Base-by-base conservation (phyloP, 2,888 invertebrate genomes). In the Eupithecia insigniata region DNA sequence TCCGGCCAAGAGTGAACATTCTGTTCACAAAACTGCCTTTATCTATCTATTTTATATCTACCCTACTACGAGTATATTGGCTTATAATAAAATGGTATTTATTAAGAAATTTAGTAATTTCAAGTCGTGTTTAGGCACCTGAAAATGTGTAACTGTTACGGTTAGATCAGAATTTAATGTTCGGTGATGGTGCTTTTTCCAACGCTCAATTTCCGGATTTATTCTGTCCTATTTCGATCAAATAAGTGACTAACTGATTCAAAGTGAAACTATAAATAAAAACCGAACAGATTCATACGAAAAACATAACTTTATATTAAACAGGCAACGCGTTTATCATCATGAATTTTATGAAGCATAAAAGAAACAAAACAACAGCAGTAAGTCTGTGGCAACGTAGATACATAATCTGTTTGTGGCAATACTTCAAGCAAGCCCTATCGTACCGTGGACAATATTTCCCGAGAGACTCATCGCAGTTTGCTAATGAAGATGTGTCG, bases 401-500 rank as follows among this genome's bases (percentile, higher is more conserved):
- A n/a, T n/a, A 5, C 0, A n/a, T 51, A 70, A 70, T 70, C 67
- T 67, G 60, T 69, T 70, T 69, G 69, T 51, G 69, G 61, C 43
- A 69, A 68, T 58, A 68, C 68, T 75, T 66, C 28, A 55, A 60
- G 70, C 39, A 55, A 71, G 75, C 65, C 60, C 46, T 70, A 66
- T 76, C 69, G 66, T 73, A 72, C 78, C 80, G 82, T 81, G 81
- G 81, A 80, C 80, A 82, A 81, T 85, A 82, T 85, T 88, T 89
- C 90, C 89, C 89, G 66, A 43, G 89, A 80, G 90, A 80, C 83
- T 83, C 87, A 90, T 90, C 87, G 89, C 82, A 83, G 84, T 79
- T 79, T 81, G 81, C 84, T 90, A 90, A 90, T 90, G 90, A 90
- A 90, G 90, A 90, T 89, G 87, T 89, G 90, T 90, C 81, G 88